Evolutionary conservation across 2,113 vertebrate genomes (phyloP), one percentile per base, ranked within the genome.

Genomic region (Chitala chitala): DNA sequence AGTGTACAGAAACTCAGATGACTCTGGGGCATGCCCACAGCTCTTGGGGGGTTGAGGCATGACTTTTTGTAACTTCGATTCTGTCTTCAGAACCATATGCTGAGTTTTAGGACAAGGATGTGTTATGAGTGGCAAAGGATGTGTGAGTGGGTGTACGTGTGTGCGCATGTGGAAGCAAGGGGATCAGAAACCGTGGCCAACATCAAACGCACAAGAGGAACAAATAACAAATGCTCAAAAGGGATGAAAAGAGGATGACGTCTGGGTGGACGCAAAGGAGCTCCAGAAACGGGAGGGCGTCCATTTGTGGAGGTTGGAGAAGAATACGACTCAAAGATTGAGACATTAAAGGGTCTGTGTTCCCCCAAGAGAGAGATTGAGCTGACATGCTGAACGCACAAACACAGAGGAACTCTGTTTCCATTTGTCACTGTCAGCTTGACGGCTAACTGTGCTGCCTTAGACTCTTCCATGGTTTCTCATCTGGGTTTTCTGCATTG

Each of bases 281-380:
- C 53, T 55, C 4, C 3, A n/a, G n/a, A 55, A 55, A 17, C n/a
- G 15, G 22, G 6, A n/a, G n/a, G 53, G n/a, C 53, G 20, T 54
- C 15, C 22, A n/a, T 15, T n/a, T 44, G n/a, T 44, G 36, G 63
- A 17, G n/a, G n/a, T n/a, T 55, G 4, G 22, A 15, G n/a, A 22
- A n/a, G 53, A 6, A 22, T n/a, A 55, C 1, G 15, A 17, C 20
- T 83, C 80, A 77, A 86, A 82, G 84, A n/a, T 87, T 82, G 78
- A 87, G 79, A 79, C 82, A 83, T 88, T 89, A 86, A 80, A 82
- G 79, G 66, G 81, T 87, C 76, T 17, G 17, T 42, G 22, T 31
- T 40, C 7, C 20, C 63, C 20, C 63, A 42, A 38, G 38, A 3
- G 38, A 24, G 38, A 1, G 63, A 65, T 65, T 20, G 20, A 17